Evolutionary conservation across 2,888 invertebrate species (phyloP), one percentile per base, ranked within the genome.

Genomic region (Ormyrus labotus): DNA sequence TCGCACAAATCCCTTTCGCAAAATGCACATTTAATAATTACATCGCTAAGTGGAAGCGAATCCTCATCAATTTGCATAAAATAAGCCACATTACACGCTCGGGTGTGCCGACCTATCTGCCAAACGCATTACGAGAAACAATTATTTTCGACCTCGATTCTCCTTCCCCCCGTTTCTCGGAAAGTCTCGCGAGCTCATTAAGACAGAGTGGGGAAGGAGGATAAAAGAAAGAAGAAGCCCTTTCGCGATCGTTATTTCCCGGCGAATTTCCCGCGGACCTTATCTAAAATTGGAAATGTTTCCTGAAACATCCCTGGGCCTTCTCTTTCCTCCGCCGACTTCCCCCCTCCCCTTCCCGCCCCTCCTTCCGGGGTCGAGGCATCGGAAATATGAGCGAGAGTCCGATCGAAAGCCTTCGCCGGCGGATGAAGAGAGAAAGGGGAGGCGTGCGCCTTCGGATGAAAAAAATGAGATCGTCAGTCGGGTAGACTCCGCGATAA

Each of bases 201-300:
- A 81, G 45, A 6, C 58, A 19, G 9, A 6, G 50, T 55, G 13
- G 5, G 34, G 11, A 10, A 19, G 53, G 34, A 63, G 57, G 19
- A 1, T 19, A 47, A 69, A 81, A 81, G 63, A 81, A 73, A 63
- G 68, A 58, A 55, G 19, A 19, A 51, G 61, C 63, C 45, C 9
- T 64, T 19, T 60, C 53, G 73, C 73, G 55, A 72, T 78, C 71
- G 71, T 81, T 78, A 78, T 78, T 78, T 68, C 71, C 68, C 13
- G 48, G 64, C 19, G 60, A 71, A 79, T 78, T 75, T 81, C 70
- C 69, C 45, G 78, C 58, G 67, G 55, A 67, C 73, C 72, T 82
- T 82, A 80, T 82, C 80, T 80, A 53, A 80, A 82, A 82, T 82
- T 80, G 74, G 73, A 80, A 82, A 76, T 81, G 77, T 70, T 78